Conservation (phyloP, 2,113 vertebrate genomes). For the Mystacornis crossleyi region DNA sequence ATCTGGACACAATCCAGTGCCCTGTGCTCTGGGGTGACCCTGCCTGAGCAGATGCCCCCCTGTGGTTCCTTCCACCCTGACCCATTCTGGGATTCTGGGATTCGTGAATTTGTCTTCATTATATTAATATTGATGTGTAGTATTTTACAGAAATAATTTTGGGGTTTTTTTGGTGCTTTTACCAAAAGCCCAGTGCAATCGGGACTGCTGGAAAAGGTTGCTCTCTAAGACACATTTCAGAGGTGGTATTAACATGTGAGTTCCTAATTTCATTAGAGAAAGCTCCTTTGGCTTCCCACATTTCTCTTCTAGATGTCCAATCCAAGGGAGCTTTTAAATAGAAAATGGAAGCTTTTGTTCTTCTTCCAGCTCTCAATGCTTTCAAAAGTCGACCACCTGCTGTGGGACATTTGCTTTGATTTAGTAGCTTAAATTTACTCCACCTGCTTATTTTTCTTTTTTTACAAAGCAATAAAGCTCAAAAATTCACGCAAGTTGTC, state of each 20-base stretch:
- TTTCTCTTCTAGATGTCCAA: not conserved
- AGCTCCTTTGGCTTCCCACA: not conserved
- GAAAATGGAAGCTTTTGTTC: not conserved
- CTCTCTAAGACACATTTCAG: not conserved
- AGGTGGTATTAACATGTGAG: not conserved
- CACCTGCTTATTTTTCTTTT: not conserved
- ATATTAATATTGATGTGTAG: not conserved
- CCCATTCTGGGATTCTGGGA: not conserved
- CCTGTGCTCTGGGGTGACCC: not conserved
- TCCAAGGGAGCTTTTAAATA: not conserved
- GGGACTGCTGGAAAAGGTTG: not conserved
- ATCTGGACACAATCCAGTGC: not conserved
- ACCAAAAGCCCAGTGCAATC: not conserved
- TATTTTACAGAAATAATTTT: not conserved
- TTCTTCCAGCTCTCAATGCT: slow-evolving; percentile 19
- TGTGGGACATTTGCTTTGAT: slow-evolving; percentile 34
- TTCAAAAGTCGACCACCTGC: not conserved
- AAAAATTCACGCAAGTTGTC: not conserved
- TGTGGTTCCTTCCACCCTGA: rapidly evolving
- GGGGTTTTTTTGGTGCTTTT: not conserved
- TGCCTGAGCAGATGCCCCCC: not conserved
- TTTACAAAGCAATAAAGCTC: not conserved
- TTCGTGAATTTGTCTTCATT: not conserved
- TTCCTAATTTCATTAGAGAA: not conserved
- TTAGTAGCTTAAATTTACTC: slow-evolving; percentile 37